phyloP scores from a whole-genome alignment of 2,113 vertebrate genomes.

The Mormyrus iriodes region DNA sequence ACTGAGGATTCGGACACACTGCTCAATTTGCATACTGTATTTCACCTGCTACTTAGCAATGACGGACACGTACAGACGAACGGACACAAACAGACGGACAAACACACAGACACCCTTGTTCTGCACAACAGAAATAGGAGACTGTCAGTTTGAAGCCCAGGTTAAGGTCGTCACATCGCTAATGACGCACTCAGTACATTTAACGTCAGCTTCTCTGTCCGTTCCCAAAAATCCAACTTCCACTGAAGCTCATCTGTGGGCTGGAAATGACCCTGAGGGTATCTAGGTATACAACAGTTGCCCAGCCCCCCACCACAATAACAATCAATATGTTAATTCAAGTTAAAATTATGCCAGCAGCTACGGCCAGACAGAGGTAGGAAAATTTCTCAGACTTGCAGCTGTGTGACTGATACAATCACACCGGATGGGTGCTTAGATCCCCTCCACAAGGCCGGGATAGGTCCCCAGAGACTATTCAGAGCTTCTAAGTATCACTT shows the following conservation, averaged over 20 bases:
- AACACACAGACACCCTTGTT: background rate
- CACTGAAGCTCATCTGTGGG: background rate
- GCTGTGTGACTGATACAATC: background rate
- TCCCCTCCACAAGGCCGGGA: background rate
- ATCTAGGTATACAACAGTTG: background rate
- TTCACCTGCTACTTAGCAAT: background rate
- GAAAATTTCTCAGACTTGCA: background rate
- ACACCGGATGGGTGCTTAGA: background rate
- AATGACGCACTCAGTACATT: background rate
- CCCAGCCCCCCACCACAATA: background rate
- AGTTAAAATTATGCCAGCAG: background rate
- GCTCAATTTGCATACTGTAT: background rate
- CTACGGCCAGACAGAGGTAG: background rate
- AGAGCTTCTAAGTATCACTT: background rate
- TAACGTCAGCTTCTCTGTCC: background rate
- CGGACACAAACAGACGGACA: no score
- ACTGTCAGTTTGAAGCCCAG: background rate
- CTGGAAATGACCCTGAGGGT: background rate
- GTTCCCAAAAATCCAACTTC: background rate
- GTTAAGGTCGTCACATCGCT: background rate
- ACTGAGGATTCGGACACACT: background rate
- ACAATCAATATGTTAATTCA: conserved; percentile 4
- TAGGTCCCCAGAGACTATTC: background rate
- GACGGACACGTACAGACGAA: no score
- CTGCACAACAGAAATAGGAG: background rate